phyloP scores from a whole-genome alignment of 1,140 invertebrate genomes.

The Sarcophaga bullata region DNA sequence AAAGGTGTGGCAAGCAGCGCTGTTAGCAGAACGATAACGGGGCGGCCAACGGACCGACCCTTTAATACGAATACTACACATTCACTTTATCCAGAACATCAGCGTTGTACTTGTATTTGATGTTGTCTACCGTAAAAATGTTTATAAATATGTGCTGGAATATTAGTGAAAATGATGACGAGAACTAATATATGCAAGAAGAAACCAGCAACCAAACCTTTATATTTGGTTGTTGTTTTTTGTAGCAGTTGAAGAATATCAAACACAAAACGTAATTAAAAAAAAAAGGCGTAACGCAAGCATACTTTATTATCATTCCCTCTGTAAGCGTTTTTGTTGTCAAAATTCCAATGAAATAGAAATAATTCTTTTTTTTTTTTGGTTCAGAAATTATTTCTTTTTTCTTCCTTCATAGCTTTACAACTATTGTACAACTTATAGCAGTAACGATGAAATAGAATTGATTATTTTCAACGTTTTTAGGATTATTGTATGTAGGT shows the following conservation, averaged over 20 bases:
- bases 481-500: too few relatives aligned
- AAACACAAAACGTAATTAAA: background rate
- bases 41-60: background rate
- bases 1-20: conserved; percentile 41
- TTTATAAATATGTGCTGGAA: too few relatives aligned
- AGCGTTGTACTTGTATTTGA: too few relatives aligned
- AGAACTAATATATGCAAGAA: too few relatives aligned
- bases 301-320: background rate
- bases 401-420: background rate
- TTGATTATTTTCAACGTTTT: too few relatives aligned
- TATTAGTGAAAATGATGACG: too few relatives aligned
- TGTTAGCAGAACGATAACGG: background rate
- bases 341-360: conserved; percentile 4
- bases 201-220: too few relatives aligned
- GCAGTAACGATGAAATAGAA: too few relatives aligned
- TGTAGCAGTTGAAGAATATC: background rate
- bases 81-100: too few relatives aligned
- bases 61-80: background rate
- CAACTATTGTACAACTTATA: too few relatives aligned
- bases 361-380: background rate
- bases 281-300: background rate
- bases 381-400: background rate
- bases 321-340: background rate
- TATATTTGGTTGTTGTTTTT: too few relatives aligned
- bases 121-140: too few relatives aligned